Evolutionary conservation across 2,797 vertebrate genomes (phyloP).

Genomic region (Nannoperca obscura): DNA sequence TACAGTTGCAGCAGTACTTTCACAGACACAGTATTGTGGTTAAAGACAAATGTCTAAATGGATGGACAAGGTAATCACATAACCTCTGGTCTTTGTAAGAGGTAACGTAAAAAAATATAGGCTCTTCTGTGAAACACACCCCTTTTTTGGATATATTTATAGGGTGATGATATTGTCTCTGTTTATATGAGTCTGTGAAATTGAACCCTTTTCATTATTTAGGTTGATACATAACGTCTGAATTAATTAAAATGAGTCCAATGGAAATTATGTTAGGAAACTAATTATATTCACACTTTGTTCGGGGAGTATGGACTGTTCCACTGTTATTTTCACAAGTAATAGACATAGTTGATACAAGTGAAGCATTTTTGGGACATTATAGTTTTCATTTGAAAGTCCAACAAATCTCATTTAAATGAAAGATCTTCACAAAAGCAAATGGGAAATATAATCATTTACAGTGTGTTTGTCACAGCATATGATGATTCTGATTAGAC

Average conservation of each 20-base stretch:
- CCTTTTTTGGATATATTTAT: neutral
- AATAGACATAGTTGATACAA: conserved; percentile 13
- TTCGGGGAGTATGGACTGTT: conserved; percentile 4
- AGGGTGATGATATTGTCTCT: neutral
- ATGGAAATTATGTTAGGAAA: conserved; percentile 2
- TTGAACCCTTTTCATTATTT: conserved; percentile 41
- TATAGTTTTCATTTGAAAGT: conserved; percentile 46
- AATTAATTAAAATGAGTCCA: conserved; percentile 9
- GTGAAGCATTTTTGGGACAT: conserved; percentile 37
- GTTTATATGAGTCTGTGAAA: conserved; percentile 9
- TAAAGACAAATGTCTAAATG: neutral
- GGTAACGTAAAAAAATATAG: neutral
- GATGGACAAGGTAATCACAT: neutral
- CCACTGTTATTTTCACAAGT: conserved; percentile 15
- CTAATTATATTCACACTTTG: conserved; percentile 5
- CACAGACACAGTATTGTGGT: neutral
- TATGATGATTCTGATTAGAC: conserved; percentile 71
- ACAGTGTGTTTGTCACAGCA: conserved; percentile 48
- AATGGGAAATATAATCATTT: conserved; percentile 59
- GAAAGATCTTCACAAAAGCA: conserved; percentile 56
- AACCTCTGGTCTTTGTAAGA: conserved; percentile 5
- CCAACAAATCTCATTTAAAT: conserved; percentile 65
- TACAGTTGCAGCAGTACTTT: neutral
- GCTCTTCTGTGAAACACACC: neutral
- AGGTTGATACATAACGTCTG: conserved; percentile 30